Conservation (phyloP, 2,888 invertebrate species). For the Trichopria drosophilae region DNA sequence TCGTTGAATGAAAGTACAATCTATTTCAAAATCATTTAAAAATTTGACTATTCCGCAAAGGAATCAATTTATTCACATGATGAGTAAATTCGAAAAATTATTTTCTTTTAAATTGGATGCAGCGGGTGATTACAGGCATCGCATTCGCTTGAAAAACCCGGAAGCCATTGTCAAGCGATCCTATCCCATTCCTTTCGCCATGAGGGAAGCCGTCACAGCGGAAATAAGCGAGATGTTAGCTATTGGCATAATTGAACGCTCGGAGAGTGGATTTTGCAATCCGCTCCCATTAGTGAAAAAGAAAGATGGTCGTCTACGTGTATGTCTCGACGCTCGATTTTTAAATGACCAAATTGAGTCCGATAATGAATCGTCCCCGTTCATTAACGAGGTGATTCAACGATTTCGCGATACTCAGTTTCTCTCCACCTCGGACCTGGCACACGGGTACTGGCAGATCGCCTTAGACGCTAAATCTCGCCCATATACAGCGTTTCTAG, state of each 20-base stretch:
- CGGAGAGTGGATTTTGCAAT: slow-evolving; percentile 43
- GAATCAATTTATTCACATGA: not conserved
- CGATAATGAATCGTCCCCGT: slow-evolving; percentile 40
- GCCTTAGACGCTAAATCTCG: slow-evolving; percentile 32
- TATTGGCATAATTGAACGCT: slow-evolving; percentile 43
- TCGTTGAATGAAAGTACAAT: no score
- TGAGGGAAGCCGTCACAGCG: slow-evolving; percentile 37
- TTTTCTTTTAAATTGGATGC: slow-evolving; percentile 34
- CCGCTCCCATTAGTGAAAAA: slow-evolving; percentile 45
- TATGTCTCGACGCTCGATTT: slow-evolving; percentile 47
- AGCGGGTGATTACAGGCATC: slow-evolving; percentile 35
- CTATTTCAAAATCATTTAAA: no score
- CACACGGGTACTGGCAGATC: slow-evolving; percentile 42
- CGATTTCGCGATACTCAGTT: slow-evolving; percentile 33
- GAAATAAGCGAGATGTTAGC: slow-evolving; percentile 43
- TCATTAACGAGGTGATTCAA: slow-evolving; percentile 36
- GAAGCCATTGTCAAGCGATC: no score
- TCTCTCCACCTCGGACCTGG: slow-evolving; percentile 36
- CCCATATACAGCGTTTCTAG: slow-evolving; percentile 37
- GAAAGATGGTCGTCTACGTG: slow-evolving; percentile 42
- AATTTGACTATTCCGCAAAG: no score
- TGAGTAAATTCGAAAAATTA: slow-evolving; percentile 15
- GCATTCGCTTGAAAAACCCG: no score
- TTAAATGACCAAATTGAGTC: slow-evolving; percentile 42
- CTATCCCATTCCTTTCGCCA: slow-evolving; percentile 44